Percentiles rank a stretch among this genome's conserved stretches.
These are phyloP conservation scores for Phalera bucephala DNA, from an alignment of 2,888 invertebrate species.

Conservation along the genomic window DNA sequence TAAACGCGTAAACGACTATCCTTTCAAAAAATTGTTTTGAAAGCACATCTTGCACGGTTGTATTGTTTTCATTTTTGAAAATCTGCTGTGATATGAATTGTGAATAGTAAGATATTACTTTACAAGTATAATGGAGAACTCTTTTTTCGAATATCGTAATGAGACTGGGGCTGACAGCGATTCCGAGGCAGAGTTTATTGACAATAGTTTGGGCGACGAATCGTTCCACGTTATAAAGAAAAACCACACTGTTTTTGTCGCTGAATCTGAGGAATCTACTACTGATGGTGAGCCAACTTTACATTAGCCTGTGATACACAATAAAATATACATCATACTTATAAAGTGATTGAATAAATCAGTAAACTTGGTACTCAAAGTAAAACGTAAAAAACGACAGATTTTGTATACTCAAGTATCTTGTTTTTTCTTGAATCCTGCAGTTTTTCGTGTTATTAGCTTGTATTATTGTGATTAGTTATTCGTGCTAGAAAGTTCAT, in stretches of 20 bases:
- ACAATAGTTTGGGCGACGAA: constrained; percentile 54
- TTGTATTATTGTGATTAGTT: no score
- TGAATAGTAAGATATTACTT: constrained; percentile 5
- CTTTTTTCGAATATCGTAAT: constrained; percentile 70
- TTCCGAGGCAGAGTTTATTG: constrained; percentile 64
- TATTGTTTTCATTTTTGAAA: constrained; percentile 15
- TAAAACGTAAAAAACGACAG: no score
- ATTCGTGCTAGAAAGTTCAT: no score
- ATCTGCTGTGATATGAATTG: constrained; percentile 6
- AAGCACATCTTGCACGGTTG: constrained; percentile 3
- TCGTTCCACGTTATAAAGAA: constrained; percentile 51
- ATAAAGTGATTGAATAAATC: no score
- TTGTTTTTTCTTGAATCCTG: no score
- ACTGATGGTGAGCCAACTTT: constrained; percentile 54
- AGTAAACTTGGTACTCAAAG: no score
- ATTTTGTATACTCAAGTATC: no score
- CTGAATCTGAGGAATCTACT: constrained; percentile 67
- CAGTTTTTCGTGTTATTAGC: no score
- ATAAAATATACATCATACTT: no score
- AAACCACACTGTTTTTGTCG: constrained; percentile 63
- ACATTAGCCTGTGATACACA: no score
- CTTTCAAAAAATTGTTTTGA: constrained; percentile 41
- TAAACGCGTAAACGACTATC: constrained; percentile 42
- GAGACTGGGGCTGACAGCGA: constrained; percentile 48
- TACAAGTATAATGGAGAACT: constrained; percentile 57